Evolutionary conservation across 2,113 vertebrate genomes (phyloP), one percentile per base, ranked within the genome.

Genomic region (Peromyscus californicus): DNA sequence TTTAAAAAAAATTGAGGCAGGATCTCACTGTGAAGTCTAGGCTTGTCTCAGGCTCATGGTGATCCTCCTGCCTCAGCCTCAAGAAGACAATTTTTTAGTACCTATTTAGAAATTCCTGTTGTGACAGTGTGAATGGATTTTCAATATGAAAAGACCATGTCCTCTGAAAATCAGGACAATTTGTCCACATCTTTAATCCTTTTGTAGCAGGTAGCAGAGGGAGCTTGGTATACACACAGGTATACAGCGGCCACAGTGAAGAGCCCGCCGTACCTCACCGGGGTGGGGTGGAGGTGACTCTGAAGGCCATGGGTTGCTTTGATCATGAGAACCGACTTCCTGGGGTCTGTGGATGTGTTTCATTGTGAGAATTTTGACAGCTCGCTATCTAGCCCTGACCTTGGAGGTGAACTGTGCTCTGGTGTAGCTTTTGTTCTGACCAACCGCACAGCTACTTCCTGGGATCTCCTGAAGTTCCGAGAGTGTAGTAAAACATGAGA

Each of bases 391-490:
- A 26, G 29, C 45, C 63, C 42, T 51, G 29, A 69, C 42, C 26
- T 51, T 11, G 39, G 8, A 16, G 16, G 19, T 31, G n/a, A 59
- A 26, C 13, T 3, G 2, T 17, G 39, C 26, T 24, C 0, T 21
- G 6, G n/a, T 0, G 26, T 0, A 1, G 10, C 24, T 0, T 0
- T 7, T 0, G 57, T 74, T n/a, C 51, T 8, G 2, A 48, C 7
- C 48, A 48, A 42, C 80, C 0, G 1, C 24, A 29, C 13, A 39
- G 57, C n/a, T 42, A 63, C 13, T 42, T 19, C 82, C 57, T 42
- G 48, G 75, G 33, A 7, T 51, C 26, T 42, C 45, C 21, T 24
- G 17, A 7, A 83, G n/a, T 78, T 70, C 51, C 11, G 1, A 45
- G 33, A 70, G 4, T 16, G 7, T 3, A 48, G 61, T 63, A 2